Percentiles rank a stretch among this genome's conserved stretches.
phyloP scores from a whole-genome alignment of 2,888 invertebrate genomes.

The Tineola bisselliella region DNA sequence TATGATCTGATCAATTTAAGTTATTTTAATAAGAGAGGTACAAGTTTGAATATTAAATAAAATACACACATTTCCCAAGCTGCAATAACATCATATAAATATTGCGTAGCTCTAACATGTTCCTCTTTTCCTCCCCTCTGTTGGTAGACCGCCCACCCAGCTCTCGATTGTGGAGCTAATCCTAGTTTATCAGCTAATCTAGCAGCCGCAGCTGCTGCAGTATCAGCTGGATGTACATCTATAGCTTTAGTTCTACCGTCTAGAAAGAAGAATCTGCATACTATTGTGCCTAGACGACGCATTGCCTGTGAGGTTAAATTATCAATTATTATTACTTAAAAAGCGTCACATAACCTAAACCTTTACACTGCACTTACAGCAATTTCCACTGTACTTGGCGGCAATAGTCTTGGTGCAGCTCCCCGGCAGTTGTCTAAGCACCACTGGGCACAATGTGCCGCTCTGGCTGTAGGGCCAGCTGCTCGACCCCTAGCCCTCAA shows the following conservation, averaged over 20 bases:
- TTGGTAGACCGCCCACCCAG: conserved; percentile 96
- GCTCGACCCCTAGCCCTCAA: conserved; percentile 39
- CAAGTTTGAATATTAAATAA: not conserved
- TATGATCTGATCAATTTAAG: too few species aligned
- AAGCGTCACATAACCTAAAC: too few species aligned
- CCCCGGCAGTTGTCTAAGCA: conserved; percentile 93
- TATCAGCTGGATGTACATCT: conserved; percentile 94
- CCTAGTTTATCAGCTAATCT: conserved; percentile 88
- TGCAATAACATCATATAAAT: conserved; percentile 92
- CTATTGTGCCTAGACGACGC: conserved; percentile 89
- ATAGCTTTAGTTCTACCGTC: conserved; percentile 96
- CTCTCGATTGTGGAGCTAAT: conserved; percentile 73
- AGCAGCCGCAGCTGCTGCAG: conserved; percentile 88
- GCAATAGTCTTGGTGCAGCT: conserved; percentile 82
- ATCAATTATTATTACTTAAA: too few species aligned
- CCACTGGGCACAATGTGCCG: conserved; percentile 90
- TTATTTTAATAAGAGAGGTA: too few species aligned
- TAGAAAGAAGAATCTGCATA: conserved; percentile 93
- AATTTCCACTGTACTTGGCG: conserved; percentile 93
- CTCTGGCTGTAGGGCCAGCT: conserved; percentile 30
- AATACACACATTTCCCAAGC: conserved; percentile 87
- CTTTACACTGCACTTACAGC: too few species aligned
- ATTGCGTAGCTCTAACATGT: conserved; percentile 90
- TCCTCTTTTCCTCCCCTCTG: conserved; percentile 88
- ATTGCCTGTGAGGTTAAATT: too few species aligned